phyloP scores from a whole-genome alignment of 92 coral and sea anemone species.

The Anthopleura xanthogrammica region DNA sequence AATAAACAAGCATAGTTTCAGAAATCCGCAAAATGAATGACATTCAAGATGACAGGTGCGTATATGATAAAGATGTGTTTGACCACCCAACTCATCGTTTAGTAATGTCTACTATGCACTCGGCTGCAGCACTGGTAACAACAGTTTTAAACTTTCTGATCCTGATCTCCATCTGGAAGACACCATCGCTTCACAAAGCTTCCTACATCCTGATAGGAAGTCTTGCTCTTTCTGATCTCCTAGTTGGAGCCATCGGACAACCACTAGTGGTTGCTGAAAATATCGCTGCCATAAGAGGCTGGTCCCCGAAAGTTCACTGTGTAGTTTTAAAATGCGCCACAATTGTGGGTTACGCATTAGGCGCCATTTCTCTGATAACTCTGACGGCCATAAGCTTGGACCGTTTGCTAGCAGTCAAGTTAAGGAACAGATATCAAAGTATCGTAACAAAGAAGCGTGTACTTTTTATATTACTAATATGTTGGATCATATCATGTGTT shows the following conservation, averaged over 20 bases:
- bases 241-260: background rate
- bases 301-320: background rate
- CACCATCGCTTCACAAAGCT: background rate
- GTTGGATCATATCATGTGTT: background rate
- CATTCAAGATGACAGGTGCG: too few species aligned
- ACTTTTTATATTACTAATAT: background rate
- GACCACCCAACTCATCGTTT: too few species aligned
- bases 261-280: background rate
- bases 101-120: too few species aligned
- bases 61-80: too few species aligned
- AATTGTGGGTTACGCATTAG: background rate
- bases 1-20: too few species aligned
- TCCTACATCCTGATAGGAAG: slow-evolving; percentile 1
- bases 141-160: background rate
- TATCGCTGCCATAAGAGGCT: background rate
- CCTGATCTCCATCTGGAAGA: slow-evolving; percentile 1
- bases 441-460: background rate
- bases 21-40: too few species aligned
- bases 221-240: slow-evolving; percentile 16
- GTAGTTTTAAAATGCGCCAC: background rate
- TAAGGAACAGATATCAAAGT: background rate
- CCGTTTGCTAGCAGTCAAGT: background rate
- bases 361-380: background rate
- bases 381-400: background rate
- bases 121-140: background rate